Conservation (phyloP, 2,113 vertebrate genomes). For the Jacana jacana region DNA sequence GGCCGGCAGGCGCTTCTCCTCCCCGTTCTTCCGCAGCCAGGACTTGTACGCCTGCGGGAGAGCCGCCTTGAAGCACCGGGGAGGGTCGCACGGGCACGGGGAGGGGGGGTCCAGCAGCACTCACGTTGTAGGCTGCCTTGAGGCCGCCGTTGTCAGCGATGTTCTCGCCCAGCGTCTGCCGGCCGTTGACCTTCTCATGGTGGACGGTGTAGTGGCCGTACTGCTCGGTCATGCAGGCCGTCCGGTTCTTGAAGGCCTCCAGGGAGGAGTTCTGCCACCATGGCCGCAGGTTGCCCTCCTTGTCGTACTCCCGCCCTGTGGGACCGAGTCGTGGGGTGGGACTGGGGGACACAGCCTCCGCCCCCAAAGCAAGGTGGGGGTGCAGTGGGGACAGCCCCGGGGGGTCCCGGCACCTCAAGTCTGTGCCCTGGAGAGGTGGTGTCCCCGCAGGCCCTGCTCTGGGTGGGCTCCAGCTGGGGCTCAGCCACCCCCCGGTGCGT, state of each 20-base stretch:
- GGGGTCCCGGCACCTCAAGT: not conserved
- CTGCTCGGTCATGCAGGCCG: conserved; percentile 89
- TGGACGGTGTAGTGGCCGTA: conserved; percentile 86
- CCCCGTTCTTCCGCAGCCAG: conserved; percentile 86
- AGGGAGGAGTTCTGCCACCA: conserved; percentile 94
- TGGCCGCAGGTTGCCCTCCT: conserved; percentile 88
- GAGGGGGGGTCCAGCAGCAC: not conserved
- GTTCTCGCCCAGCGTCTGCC: conserved; percentile 92
- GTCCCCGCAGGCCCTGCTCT: not conserved
- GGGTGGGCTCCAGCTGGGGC: not conserved
- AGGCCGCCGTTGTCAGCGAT: conserved; percentile 94
- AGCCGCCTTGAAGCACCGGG: not conserved
- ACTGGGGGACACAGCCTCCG: not conserved
- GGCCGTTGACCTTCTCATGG: conserved; percentile 87
- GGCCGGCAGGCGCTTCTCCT: conserved; percentile 89
- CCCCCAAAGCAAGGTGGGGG: too few relatives aligned
- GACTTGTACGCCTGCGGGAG: conserved; percentile 85
- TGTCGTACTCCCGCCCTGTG: conserved; percentile 90
- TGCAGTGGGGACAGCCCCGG: not conserved
- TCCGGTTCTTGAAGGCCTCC: conserved; percentile 86
- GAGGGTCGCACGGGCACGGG: not conserved
- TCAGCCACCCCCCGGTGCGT: not conserved
- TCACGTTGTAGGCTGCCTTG: conserved; percentile 93
- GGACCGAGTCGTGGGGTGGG: not conserved
- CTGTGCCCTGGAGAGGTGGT: not conserved